Evolutionary conservation across 2,888 invertebrate species (phyloP).

Genomic region (Anthophora plumipes): DNA sequence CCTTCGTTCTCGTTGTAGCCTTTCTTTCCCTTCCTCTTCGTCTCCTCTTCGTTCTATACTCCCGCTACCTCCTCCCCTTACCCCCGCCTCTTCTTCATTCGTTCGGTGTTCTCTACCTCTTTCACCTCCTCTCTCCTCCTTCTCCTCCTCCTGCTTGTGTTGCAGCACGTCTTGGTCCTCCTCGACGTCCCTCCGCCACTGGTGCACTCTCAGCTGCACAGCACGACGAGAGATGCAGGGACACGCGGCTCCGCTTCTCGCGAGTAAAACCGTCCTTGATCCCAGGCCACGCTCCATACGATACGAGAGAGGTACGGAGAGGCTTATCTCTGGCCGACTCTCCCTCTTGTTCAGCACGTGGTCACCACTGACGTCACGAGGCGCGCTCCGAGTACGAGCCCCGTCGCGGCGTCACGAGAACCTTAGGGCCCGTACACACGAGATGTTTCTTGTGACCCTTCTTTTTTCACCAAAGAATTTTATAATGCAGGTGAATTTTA

Average conservation of each 20-base stretch:
- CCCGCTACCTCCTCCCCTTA: conserved; percentile 50
- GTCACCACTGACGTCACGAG: conserved; percentile 78
- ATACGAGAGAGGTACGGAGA: conserved; percentile 72
- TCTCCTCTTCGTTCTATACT: conserved; percentile 37
- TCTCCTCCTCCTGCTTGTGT: conserved; percentile 19
- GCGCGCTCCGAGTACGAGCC: conserved; percentile 62
- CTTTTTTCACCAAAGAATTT: no score
- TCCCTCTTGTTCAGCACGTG: conserved; percentile 78
- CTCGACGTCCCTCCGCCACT: conserved; percentile 6
- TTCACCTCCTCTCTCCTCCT: conserved; percentile 7
- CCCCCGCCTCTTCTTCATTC: conserved; percentile 37
- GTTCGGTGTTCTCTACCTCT: conserved; percentile 45
- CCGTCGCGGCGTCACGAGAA: conserved; percentile 70
- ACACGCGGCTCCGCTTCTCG: conserved; percentile 76
- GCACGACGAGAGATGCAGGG: conserved; percentile 72
- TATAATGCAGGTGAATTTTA: no score
- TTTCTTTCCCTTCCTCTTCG: conserved; percentile 52
- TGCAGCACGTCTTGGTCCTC: conserved; percentile 6
- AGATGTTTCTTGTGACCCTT: background rate
- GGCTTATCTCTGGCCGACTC: conserved; percentile 71
- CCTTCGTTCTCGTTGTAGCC: conserved; percentile 37
- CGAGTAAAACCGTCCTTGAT: conserved; percentile 83
- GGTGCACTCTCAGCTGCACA: conserved; percentile 57
- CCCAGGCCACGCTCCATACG: conserved; percentile 81
- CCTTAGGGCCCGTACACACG: conserved; percentile 67